Evolutionary conservation across 2,888 invertebrate genomes (phyloP).

Genomic region (Fissipunctia ypsillon): DNA sequence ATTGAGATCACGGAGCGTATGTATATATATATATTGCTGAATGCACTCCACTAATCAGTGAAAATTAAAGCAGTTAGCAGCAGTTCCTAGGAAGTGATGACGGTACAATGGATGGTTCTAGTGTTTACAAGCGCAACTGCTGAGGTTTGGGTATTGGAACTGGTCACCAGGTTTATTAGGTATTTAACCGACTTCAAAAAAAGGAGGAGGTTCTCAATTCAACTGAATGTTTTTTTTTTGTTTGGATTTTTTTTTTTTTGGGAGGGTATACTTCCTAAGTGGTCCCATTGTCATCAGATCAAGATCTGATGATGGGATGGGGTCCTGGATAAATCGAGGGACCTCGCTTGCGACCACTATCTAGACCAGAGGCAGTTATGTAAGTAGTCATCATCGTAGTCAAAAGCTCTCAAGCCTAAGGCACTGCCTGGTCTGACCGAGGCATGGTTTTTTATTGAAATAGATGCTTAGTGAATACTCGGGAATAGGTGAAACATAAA

Average conservation of each 20-base stretch:
- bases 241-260: neutral
- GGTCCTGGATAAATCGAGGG: too few relatives aligned
- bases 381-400: too few relatives aligned
- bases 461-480: too few relatives aligned
- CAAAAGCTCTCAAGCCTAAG: too few relatives aligned
- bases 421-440: neutral
- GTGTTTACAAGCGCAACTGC: neutral
- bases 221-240: too few relatives aligned
- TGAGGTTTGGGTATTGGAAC: neutral
- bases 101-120: conserved; percentile 27
- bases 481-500: conserved; percentile 25
- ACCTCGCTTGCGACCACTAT: too few relatives aligned
- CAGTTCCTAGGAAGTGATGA: conserved; percentile 66
- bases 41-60: conserved; percentile 69
- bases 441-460: neutral
- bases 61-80: conserved; percentile 69
- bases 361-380: too few relatives aligned
- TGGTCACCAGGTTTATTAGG: neutral
- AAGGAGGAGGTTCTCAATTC: too few relatives aligned
- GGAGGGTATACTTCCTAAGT: too few relatives aligned
- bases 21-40: conserved; percentile 67
- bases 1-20: conserved; percentile 58
- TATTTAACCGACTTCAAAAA: too few relatives aligned
- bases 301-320: too few relatives aligned
- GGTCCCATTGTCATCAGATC: too few relatives aligned